Percentiles rank a stretch among this genome's conserved stretches.
phyloP scores from a whole-genome alignment of 1,140 invertebrate genomes.

The Harlomillsia oculata region DNA sequence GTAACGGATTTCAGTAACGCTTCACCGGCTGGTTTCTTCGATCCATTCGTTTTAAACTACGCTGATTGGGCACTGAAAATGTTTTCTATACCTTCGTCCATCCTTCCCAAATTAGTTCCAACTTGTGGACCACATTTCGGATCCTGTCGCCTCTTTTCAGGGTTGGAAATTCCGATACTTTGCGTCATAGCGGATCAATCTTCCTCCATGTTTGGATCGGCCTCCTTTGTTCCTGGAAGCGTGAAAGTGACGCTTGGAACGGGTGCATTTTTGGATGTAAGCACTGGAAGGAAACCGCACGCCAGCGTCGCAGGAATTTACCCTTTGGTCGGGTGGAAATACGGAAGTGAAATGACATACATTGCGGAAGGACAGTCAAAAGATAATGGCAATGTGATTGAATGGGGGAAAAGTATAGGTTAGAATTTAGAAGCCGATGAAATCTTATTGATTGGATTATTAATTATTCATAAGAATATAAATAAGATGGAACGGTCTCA shows the following conservation, averaged over 20 bases:
- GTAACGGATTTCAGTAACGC: conserved; percentile 80
- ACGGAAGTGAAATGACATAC: conserved; percentile 53
- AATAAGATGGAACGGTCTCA: too few species aligned
- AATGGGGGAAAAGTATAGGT: conserved; percentile 74
- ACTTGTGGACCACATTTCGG: conserved; percentile 52
- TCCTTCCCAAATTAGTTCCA: conserved; percentile 71
- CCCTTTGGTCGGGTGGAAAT: conserved; percentile 73
- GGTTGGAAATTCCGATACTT: conserved; percentile 28
- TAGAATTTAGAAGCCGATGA: conserved; percentile 31
- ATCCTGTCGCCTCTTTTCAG: conserved; percentile 27
- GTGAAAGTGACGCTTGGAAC: conserved; percentile 90
- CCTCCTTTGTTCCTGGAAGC: conserved; percentile 69
- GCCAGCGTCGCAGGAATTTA: conserved; percentile 68
- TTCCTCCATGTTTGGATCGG: conserved; percentile 83
- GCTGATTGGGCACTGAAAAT: conserved; percentile 54
- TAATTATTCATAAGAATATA: background rate
- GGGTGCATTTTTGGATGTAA: conserved; percentile 82
- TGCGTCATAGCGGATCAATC: conserved; percentile 51
- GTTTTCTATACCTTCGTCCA: conserved; percentile 57
- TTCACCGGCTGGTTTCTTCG: conserved; percentile 81
- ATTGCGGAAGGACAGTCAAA: conserved; percentile 73
- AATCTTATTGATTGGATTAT: background rate
- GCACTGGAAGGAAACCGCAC: conserved; percentile 66
- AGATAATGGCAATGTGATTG: conserved; percentile 77
- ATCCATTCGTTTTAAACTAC: conserved; percentile 81